A percentile compares a stretch with the other conserved stretches of the same genome.
Conservation (phyloP, 2,797 vertebrate genomes). For the Manis javanica region DNA sequence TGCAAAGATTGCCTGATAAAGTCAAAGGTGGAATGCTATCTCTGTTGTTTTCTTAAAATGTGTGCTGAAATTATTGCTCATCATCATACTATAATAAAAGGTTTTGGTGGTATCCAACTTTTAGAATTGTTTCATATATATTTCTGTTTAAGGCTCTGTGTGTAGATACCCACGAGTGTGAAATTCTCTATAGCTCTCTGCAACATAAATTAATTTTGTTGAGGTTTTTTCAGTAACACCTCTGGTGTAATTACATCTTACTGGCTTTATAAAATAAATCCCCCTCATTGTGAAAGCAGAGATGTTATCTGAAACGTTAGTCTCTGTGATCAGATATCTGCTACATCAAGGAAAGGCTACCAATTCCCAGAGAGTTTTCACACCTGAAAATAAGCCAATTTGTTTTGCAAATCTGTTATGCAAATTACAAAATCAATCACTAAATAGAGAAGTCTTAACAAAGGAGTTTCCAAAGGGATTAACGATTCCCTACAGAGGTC, state of each 20-base stretch:
- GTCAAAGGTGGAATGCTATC: background rate
- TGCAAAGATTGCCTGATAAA: background rate
- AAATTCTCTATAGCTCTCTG: constrained; percentile 56
- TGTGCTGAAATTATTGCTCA: background rate
- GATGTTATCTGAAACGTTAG: constrained; percentile 70
- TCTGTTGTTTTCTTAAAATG: constrained; percentile 37
- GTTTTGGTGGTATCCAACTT: background rate
- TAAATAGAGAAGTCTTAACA: constrained; percentile 44
- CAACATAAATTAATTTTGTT: constrained; percentile 70
- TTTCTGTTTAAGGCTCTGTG: constrained; percentile 17
- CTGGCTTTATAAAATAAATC: constrained; percentile 64
- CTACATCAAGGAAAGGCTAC: constrained; percentile 59
- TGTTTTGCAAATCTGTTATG: constrained; percentile 72
- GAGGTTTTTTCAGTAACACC: constrained; percentile 54
- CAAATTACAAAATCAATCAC: constrained; percentile 70
- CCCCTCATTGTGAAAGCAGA: constrained; percentile 61
- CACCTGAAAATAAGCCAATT: constrained; percentile 78
- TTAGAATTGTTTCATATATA: constrained; percentile 11
- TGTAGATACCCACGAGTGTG: background rate
- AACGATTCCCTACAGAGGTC: constrained; percentile 55
- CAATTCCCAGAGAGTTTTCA: constrained; percentile 67
- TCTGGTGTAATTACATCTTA: constrained; percentile 75
- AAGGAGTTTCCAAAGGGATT: constrained; percentile 65
- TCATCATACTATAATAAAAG: background rate
- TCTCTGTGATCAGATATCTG: constrained; percentile 66